A percentile compares a stretch with the other conserved stretches of the same genome.
phyloP scores from a whole-genome alignment of 2,113 vertebrate species.

The Willisornis vidua region DNA sequence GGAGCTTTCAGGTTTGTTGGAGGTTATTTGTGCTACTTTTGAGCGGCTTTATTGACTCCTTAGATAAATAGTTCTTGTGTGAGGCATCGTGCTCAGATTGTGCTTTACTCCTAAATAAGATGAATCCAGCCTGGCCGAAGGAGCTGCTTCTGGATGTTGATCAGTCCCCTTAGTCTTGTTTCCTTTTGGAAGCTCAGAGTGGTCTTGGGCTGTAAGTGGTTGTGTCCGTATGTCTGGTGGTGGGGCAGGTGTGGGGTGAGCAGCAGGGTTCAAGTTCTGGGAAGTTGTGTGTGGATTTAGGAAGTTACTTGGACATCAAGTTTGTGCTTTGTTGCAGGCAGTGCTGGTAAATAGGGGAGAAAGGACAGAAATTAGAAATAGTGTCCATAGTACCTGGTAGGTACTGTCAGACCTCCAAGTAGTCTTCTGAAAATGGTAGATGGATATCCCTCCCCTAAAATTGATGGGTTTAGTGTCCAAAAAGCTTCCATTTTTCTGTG shows the following conservation, averaged over 20 bases:
- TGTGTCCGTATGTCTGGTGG: neutral
- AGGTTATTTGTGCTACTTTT: neutral
- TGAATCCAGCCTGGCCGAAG: neutral
- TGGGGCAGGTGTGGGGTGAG: neutral
- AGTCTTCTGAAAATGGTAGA: neutral
- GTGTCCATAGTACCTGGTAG: fast-evolving
- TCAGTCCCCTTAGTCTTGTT: neutral
- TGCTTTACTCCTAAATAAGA: neutral
- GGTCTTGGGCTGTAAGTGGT: neutral
- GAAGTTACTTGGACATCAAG: neutral
- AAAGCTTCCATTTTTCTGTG: neutral
- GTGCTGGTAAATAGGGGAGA: neutral
- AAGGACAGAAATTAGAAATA: neutral
- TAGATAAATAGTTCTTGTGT: neutral
- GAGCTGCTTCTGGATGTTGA: neutral
- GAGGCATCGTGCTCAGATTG: neutral
- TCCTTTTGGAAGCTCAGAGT: neutral
- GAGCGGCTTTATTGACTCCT: neutral
- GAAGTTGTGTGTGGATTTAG: neutral
- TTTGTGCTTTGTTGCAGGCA: neutral
- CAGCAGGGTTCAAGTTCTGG: neutral
- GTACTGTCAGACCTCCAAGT: fast-evolving
- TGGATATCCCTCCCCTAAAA: fast-evolving
- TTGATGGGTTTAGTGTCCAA: neutral
- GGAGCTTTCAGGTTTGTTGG: neutral